Evolutionary conservation across 2,888 invertebrate genomes (phyloP), one percentile per base, ranked within the genome.

Genomic region (Cataglyphis rosenhaueri): DNA sequence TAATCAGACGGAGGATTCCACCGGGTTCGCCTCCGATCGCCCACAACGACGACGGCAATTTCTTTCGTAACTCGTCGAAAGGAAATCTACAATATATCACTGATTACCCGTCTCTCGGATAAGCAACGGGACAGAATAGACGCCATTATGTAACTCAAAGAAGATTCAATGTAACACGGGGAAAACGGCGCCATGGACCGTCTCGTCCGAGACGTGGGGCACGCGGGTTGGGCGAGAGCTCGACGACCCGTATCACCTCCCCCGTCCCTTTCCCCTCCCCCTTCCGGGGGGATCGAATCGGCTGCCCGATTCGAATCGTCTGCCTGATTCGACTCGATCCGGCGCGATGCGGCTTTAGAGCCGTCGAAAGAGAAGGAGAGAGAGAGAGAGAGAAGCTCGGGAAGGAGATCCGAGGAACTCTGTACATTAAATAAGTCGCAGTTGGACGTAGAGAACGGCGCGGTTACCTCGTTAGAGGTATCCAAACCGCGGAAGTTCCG

Each of bases 311-410:
- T 70, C 70, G 32, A 70, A 78, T 78, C 78, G 78, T 44, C 57
- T 21, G 68, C 57, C 57, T 32, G 78, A 78, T 78, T 78, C 78
- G 70, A 78, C 59, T 78, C 78, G 78, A 78, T 78, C 70, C 78
- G 70, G 59, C 59, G 70, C 78, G 78, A 18, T 59, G 44, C 44
- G 78, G 70, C 78, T 78, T 78, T 70, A 25, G 57, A 62, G 29
- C n/a, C 66, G 66, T 15, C 21, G 61, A 35, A 6, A 6, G 6
- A 35, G 32, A 35, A 6, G 32, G 3, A 32, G 32, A 35, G 32
- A 35, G 32, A 32, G 32, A 32, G 32, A 35, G 32, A 15, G 65
- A 55, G 76, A 76, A 76, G 66, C 66, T 66, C 64, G 44, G 74
- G n/a, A 8, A 0, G 32, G 32, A 35, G 61, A 44, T 44, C 52